Percentiles rank a stretch among this genome's conserved stretches.
phyloP scores from a whole-genome alignment of 2,113 vertebrate species.

The Circaetus gallicus region DNA sequence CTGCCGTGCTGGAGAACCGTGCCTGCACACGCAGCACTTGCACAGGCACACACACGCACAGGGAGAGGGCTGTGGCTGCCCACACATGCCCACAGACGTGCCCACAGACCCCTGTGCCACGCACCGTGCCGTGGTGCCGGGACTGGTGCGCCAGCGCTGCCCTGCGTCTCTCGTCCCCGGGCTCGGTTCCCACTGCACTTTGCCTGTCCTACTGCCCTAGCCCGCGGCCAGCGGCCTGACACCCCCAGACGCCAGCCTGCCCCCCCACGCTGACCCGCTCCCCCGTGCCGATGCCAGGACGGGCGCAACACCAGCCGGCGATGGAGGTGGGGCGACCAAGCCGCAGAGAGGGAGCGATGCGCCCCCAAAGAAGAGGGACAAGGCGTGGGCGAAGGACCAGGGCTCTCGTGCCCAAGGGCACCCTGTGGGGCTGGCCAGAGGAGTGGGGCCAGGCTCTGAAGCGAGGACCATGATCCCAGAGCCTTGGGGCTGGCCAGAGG shows the following conservation, averaged over 20 bases:
- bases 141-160: background rate
- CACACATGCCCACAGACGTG: rapidly evolving
- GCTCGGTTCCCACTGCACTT: background rate
- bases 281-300: slow-evolving; percentile 11
- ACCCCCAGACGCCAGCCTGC: background rate
- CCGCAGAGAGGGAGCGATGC: background rate
- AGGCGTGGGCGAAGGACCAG: background rate
- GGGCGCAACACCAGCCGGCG: background rate
- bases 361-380: slow-evolving; percentile 12
- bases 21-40: rapidly evolving
- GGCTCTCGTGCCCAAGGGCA: background rate
- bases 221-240: slow-evolving; percentile 29
- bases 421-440: background rate
- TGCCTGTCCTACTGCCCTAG: slow-evolving; percentile 26
- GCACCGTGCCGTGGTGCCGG: rapidly evolving
- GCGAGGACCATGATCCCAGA: background rate
- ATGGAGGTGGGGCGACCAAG: background rate
- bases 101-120: rapidly evolving
- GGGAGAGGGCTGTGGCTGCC: background rate
- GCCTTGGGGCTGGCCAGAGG: slow-evolving; percentile 1
- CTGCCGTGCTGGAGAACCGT: background rate
- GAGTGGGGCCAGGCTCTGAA: background rate
- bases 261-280: background rate
- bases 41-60: background rate
- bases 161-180: background rate